Evolutionary conservation across 2,113 vertebrate species (phyloP).

Genomic region (Podarcis cretensis): DNA sequence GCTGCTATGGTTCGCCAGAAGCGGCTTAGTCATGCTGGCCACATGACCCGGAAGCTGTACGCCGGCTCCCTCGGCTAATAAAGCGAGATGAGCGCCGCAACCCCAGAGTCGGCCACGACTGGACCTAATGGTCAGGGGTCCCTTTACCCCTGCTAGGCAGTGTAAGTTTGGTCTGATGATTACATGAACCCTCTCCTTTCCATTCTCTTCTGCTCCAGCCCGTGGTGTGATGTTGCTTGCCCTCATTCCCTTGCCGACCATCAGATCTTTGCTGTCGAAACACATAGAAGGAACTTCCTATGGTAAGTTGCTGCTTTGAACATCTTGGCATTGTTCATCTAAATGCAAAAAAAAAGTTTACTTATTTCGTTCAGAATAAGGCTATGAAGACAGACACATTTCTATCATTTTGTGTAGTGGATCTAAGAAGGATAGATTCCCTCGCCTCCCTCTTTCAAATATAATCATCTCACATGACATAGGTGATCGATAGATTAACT

Average conservation of each 20-base stretch:
- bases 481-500: no score
- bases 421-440: neutral
- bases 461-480: neutral
- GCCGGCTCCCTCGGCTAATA: no score
- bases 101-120: no score
- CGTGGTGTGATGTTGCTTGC: slow-evolving; percentile 88
- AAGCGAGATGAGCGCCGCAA: no score
- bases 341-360: no score
- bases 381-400: neutral
- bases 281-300: slow-evolving; percentile 85
- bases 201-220: slow-evolving; percentile 78
- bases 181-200: neutral
- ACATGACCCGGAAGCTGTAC: no score
- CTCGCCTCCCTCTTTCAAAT: no score
- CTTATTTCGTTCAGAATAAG: neutral
- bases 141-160: no score
- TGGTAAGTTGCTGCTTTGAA: slow-evolving; percentile 78
- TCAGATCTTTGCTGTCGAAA: slow-evolving; percentile 92
- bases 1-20: no score
- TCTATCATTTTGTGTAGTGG: neutral
- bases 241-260: slow-evolving; percentile 91
- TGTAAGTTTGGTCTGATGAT: neutral
- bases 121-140: no score
- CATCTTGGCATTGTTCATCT: neutral
- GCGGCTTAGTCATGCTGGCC: no score